A percentile compares a stretch with the other conserved stretches of the same genome.
Conservation (phyloP, 1,140 invertebrate species). For the Drosophila seguyi region DNA sequence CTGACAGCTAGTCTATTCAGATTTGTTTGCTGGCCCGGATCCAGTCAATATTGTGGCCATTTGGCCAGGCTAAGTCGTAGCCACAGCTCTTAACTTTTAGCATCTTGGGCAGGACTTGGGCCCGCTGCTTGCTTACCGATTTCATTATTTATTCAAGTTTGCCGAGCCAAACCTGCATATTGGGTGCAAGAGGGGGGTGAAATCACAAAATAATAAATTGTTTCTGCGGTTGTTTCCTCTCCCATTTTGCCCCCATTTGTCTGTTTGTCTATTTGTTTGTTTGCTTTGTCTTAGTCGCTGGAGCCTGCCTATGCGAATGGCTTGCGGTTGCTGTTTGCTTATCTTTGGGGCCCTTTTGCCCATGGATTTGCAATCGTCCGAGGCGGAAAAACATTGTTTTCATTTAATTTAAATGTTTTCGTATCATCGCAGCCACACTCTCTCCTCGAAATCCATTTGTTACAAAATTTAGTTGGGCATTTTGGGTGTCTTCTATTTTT, state of each 20-base stretch:
- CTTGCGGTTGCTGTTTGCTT: slow-evolving; percentile 50
- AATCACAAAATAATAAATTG: slow-evolving; percentile 81
- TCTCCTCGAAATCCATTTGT: slow-evolving; percentile 27
- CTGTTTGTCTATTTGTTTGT: slow-evolving; percentile 32
- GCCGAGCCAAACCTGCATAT: slow-evolving; percentile 73
- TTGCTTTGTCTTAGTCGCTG: slow-evolving; percentile 53
- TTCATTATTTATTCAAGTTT: slow-evolving; percentile 81
- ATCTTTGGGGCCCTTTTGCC: slow-evolving; percentile 27
- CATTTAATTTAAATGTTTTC: slow-evolving; percentile 77
- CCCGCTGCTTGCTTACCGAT: slow-evolving; percentile 59
- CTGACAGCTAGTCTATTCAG: slow-evolving; percentile 43
- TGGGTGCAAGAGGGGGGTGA: slow-evolving; percentile 22
- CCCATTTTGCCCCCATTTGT: slow-evolving; percentile 26
- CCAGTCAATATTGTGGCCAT: slow-evolving; percentile 50
- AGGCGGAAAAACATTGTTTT: slow-evolving; percentile 74
- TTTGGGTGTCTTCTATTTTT: not conserved
- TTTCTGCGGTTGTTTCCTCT: slow-evolving; percentile 62
- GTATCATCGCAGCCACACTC: slow-evolving; percentile 36
- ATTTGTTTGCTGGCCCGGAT: slow-evolving; percentile 47
- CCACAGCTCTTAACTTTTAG: slow-evolving; percentile 34
- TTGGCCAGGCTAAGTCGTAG: slow-evolving; percentile 19
- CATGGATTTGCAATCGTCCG: slow-evolving; percentile 56
- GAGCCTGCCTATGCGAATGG: slow-evolving; percentile 11
- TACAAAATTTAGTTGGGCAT: slow-evolving; percentile 6
- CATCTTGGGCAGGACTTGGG: slow-evolving; percentile 37